Base-by-base conservation (phyloP, 2,888 invertebrate species). In the Drosophila meridionalis region DNA sequence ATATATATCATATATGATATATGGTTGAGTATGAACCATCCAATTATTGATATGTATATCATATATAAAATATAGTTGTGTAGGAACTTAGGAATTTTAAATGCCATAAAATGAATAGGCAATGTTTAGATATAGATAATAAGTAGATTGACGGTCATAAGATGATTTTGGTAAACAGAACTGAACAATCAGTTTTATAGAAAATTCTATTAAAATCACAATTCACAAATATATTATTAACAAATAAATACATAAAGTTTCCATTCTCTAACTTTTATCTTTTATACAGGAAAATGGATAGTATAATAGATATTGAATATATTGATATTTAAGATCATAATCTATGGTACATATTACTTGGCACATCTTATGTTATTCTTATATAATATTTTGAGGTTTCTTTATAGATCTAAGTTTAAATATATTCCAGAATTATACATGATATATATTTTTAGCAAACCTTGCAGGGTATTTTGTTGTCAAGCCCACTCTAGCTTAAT, bases 381-480 rank as follows among this genome's bases (percentile, higher is more conserved):
- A 32, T n/a, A 8, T 4, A 30, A 4, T n/a, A n/a, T 32, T 0
- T 9, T 9, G 4, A 0, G n/a, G 0, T n/a, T 32, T 7, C 14
- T 30, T 6, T 9, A 50, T 32, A n/a, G 8, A 34, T n/a, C 32
- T 1, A 11, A 9, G 8, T 11, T 11, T 20, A 6, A 50, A 9
- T n/a, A 4, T 32, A 5, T 1, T 1, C 1, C n/a, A 50, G 20
- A 52, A 3, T 34, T 20, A 20, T 26, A 6, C 7, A 26, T 6
- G 12, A 6, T 3, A 34, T 0, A 12, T 20, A 26, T 1, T 2
- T 12, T 4, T n/a, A 0, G 4, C 0, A 0, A 32, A 32, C 12
- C 14, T 9, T 28, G 4, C n/a, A 40, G 38, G 32, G 53, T 66
- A 48, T 5, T n/a, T 9, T 2, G 14, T 0, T 36, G 48, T 42